phyloP scores from a whole-genome alignment of 2,888 invertebrate species.

The Operophtera brumata region DNA sequence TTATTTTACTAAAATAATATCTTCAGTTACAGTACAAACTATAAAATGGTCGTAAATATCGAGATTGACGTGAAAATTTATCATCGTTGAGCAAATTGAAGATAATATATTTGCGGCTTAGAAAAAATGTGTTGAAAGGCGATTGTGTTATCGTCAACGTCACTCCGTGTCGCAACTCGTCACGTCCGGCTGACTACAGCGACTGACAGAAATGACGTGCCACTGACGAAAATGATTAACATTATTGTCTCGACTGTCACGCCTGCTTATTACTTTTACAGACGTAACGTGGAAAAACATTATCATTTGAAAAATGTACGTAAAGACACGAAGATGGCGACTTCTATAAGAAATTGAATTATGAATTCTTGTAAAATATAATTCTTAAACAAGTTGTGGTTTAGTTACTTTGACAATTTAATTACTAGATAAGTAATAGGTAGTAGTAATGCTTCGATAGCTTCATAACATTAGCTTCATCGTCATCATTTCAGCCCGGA shows the following conservation, averaged over 20 bases:
- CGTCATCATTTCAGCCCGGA: too few species aligned
- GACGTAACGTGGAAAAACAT: constrained; percentile 18
- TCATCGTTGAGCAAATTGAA: constrained; percentile 53
- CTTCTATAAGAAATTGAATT: neutral
- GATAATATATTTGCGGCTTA: constrained; percentile 31
- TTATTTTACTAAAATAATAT: constrained; percentile 68
- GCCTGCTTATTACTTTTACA: constrained; percentile 31
- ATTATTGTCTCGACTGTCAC: constrained; percentile 36
- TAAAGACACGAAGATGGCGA: neutral
- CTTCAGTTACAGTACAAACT: constrained; percentile 57
- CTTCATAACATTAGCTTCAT: too few species aligned
- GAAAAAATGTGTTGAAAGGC: constrained; percentile 31
- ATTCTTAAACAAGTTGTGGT: constrained; percentile 15
- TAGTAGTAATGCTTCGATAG: neutral
- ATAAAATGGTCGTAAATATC: constrained; percentile 59
- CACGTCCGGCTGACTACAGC: constrained; percentile 21
- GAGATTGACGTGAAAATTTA: constrained; percentile 52
- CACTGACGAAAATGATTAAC: constrained; percentile 41
- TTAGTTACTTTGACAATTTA: neutral
- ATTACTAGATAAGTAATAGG: neutral
- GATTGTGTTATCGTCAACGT: constrained; percentile 40
- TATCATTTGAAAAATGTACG: constrained; percentile 9
- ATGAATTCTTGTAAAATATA: constrained; percentile 3
- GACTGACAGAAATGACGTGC: constrained; percentile 25
- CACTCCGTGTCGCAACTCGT: constrained; percentile 34